phyloP scores from a whole-genome alignment of 2,888 invertebrate species.

The Cyclophora punctaria region DNA sequence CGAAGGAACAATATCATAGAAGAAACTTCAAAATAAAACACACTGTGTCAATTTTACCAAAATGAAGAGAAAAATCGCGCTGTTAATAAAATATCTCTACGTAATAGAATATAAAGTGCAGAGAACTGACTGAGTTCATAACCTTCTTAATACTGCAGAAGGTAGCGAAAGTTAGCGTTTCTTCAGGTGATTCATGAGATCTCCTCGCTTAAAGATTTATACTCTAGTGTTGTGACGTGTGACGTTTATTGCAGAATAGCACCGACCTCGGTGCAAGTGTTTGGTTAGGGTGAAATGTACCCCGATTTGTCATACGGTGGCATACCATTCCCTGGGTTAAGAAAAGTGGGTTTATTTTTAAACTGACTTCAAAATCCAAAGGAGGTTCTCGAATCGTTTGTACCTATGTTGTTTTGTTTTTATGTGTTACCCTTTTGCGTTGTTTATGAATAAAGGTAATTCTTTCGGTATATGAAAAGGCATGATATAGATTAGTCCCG shows the following conservation, averaged over 20 bases:
- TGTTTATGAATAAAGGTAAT: too few species aligned
- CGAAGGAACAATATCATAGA: too few species aligned
- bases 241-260: slow-evolving; percentile 59
- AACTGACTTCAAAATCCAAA: too few species aligned
- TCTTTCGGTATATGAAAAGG: too few species aligned
- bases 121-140: slow-evolving; percentile 17
- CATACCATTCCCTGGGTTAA: slow-evolving; percentile 17
- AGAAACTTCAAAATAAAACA: too few species aligned
- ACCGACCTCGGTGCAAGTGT: slow-evolving; percentile 27
- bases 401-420: too few species aligned
- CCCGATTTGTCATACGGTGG: slow-evolving; percentile 31
- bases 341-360: too few species aligned
- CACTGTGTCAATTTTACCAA: too few species aligned
- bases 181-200: slow-evolving; percentile 54
- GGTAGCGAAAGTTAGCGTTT: slow-evolving; percentile 40
- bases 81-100: neutral
- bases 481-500: too few species aligned
- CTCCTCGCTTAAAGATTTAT: slow-evolving; percentile 52
- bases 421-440: too few species aligned
- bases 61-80: too few species aligned
- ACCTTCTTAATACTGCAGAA: slow-evolving; percentile 19
- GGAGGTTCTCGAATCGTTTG: too few species aligned
- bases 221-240: slow-evolving; percentile 45
- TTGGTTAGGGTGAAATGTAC: slow-evolving; percentile 26
- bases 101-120: slow-evolving; percentile 14